Percentiles rank a stretch among this genome's conserved stretches.
phyloP scores from a whole-genome alignment of 1,140 invertebrate genomes.

The Leguminivora glycinivorella region DNA sequence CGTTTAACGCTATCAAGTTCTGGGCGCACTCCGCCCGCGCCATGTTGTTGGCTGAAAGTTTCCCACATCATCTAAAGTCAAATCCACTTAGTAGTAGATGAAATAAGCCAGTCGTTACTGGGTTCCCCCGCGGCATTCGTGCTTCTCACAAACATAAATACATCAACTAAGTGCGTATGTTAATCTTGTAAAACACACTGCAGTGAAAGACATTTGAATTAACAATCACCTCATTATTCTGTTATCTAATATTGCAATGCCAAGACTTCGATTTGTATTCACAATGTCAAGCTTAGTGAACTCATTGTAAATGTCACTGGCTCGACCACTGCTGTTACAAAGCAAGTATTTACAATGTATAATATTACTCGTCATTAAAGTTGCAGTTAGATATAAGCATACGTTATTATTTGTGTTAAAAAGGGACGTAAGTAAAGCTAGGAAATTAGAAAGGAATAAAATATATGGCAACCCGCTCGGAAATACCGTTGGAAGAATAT shows the following conservation, averaged over 20 bases:
- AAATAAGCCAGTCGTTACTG: conserved; percentile 33
- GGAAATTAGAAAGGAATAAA: no score
- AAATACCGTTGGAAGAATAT: no score
- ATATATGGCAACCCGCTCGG: no score
- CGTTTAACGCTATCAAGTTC: conserved; percentile 66
- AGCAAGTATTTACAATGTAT: conserved; percentile 4
- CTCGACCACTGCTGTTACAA: conserved; percentile 36
- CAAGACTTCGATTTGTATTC: conserved; percentile 38
- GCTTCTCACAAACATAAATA: conserved; percentile 30
- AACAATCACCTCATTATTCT: conserved; percentile 39
- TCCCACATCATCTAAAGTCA: conserved; percentile 25
- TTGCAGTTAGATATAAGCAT: not conserved
- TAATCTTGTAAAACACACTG: conserved; percentile 42
- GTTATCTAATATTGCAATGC: conserved; percentile 38
- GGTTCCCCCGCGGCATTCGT: conserved; percentile 27
- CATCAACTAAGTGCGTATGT: conserved; percentile 39
- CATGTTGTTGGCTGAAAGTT: conserved; percentile 67
- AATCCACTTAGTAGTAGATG: not conserved
- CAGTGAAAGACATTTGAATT: conserved; percentile 44
- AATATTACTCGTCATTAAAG: not conserved
- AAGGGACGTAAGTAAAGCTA: no score
- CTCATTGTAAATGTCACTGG: conserved; percentile 58
- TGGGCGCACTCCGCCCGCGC: conserved; percentile 65
- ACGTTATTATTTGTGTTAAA: no score
- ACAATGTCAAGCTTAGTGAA: conserved; percentile 48